Evolutionary conservation across 2,888 invertebrate species (phyloP), one percentile per base, ranked within the genome.

Genomic region (Ceriagrion tenellum): DNA sequence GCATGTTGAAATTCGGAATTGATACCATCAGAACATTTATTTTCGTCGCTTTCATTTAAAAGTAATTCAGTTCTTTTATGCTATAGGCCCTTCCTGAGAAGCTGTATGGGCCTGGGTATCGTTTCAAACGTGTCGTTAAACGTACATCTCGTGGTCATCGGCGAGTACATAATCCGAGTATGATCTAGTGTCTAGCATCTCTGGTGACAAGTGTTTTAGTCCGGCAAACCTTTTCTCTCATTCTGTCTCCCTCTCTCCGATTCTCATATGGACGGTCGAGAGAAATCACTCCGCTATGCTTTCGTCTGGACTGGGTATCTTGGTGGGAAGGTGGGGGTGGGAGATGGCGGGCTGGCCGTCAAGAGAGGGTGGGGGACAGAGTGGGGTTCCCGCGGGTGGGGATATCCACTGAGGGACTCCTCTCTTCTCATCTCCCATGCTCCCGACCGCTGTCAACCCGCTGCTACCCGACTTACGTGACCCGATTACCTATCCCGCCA

Each of bases 401-500:
- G 47, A 47, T 8, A 26, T 26, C 69, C 69, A 69, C n/a, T 69
- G 69, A 69, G 69, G 26, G 69, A 4, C 26, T 26, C n/a, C 69
- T 69, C 23, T 47, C 47, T 47, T 91, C 74, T 63, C 69, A 59
- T 63, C 91, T 89, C 55, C 63, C 40, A 18, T 63, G 63, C 91
- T 40, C 63, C 56, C 59, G 59, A 56, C 55, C 55, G 89, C 89
- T 55, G 55, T 81, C 81, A 55, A 89, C 55, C n/a, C 56, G 55
- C 55, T 59, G 30, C 90, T 91, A 63, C 63, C 91, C 35, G 91
- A 69, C 63, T 74, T 93, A 93, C 93, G 93, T 93, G 93, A 93
- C 93, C 93, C 93, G 93, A 93, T 93, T 93, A 93, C 93, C 26
- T 93, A 69, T 81, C 10, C 18, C 93, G 69, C 30, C 93, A 35